phyloP scores from a whole-genome alignment of 2,888 invertebrate species.

The Cosmorhoe ocellata region DNA sequence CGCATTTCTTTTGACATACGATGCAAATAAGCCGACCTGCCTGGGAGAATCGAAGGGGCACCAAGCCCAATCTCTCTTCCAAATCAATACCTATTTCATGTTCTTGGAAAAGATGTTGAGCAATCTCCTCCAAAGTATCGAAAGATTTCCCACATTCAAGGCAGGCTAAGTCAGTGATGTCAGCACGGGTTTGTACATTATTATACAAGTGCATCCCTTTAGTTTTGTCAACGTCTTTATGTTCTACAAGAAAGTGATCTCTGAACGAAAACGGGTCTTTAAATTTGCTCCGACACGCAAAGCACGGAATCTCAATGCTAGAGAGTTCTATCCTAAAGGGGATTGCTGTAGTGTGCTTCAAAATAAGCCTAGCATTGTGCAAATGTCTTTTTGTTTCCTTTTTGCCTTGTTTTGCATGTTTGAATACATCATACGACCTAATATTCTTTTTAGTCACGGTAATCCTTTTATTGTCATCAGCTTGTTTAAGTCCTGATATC shows the following conservation, averaged over 20 bases:
- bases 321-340: conserved; percentile 5
- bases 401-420: not conserved
- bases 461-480: too few species aligned
- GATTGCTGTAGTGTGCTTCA: conserved; percentile 17
- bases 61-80: conserved; percentile 12
- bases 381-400: not conserved
- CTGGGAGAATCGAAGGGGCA: conserved; percentile 14
- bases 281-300: conserved; percentile 13
- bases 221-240: conserved; percentile 22
- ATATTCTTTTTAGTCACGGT: not conserved
- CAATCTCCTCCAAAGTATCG: conserved; percentile 15
- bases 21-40: conserved; percentile 4
- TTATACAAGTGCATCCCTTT: conserved; percentile 19
- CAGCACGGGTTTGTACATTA: conserved; percentile 19
- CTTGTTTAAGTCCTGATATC: too few species aligned
- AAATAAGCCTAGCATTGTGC: conserved; percentile 11
- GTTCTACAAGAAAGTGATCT: conserved; percentile 27
- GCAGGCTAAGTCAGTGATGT: conserved; percentile 28
- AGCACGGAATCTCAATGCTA: conserved; percentile 9
- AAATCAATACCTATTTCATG: conserved; percentile 19
- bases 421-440: too few species aligned
- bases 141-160: conserved; percentile 17
- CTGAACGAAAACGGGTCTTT: conserved; percentile 25
- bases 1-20: conserved; percentile 15
- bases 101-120: conserved; percentile 18